Conservation (phyloP, 2,113 vertebrate genomes). For the Tachysurus vachellii region DNA sequence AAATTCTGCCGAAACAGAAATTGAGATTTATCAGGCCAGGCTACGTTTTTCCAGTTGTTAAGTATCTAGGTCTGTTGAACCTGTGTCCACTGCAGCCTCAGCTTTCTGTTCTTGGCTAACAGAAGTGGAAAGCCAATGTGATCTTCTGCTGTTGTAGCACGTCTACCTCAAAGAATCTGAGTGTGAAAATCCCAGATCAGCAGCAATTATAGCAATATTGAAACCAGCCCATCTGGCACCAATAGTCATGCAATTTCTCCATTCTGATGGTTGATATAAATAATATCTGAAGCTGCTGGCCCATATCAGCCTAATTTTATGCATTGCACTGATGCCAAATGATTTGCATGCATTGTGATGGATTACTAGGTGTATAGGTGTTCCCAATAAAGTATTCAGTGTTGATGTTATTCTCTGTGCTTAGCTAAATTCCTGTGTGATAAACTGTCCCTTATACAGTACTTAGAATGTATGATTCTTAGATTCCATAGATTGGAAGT, state of each 20-base stretch:
- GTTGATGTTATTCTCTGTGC: not conserved
- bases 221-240: not conserved
- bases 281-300: not conserved
- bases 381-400: not conserved
- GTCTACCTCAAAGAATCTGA: not conserved
- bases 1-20: not conserved
- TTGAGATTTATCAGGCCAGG: not conserved
- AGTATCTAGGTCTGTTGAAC: not conserved
- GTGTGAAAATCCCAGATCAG: not conserved
- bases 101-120: not conserved
- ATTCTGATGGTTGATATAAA: not conserved
- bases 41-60: not conserved
- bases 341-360: not conserved
- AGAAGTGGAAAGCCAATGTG: not conserved
- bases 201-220: not conserved
- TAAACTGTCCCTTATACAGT: not conserved
- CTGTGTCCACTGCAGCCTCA: not conserved
- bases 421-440: not conserved
- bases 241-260: not conserved
- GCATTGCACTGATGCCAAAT: not conserved
- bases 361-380: not conserved
- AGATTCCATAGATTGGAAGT: conserved; percentile 57
- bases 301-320: not conserved
- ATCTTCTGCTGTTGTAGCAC: not conserved
- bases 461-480: conserved; percentile 13